A percentile compares a stretch with the other conserved stretches of the same genome.
Evolutionary conservation across 2,797 vertebrate species (phyloP).

Genomic region (Lepilemur septentrionalis): DNA sequence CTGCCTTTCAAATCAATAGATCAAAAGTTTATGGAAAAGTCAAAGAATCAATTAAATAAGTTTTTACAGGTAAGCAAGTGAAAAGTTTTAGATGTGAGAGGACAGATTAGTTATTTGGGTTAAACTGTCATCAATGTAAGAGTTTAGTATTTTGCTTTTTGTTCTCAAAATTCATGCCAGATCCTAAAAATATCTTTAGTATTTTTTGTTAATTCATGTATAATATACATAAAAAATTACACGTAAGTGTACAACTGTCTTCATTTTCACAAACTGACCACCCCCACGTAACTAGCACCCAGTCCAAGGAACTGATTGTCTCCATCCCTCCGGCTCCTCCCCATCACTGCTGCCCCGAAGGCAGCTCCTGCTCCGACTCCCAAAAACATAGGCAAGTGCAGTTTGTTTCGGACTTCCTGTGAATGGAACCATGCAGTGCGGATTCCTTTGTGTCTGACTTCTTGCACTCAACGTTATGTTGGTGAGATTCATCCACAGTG

Average conservation of each 20-base stretch:
- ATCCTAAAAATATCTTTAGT: background rate
- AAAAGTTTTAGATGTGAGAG: background rate
- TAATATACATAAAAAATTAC: background rate
- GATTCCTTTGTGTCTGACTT: background rate
- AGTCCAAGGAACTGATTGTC: background rate
- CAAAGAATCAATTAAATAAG: constrained; percentile 96
- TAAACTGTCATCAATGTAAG: background rate
- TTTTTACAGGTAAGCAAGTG: constrained; percentile 93
- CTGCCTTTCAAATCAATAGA: constrained; percentile 99
- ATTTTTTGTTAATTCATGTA: background rate
- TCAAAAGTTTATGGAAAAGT: constrained; percentile 98
- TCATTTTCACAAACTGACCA: background rate
- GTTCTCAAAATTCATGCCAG: background rate
- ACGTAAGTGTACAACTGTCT: background rate
- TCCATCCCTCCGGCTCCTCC: background rate
- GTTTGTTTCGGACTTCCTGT: background rate
- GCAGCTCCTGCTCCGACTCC: background rate
- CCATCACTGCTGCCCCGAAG: accelerated
- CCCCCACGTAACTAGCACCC: background rate
- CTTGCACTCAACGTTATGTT: background rate
- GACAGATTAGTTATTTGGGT: background rate
- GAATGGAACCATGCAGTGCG: background rate
- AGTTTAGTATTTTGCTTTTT: background rate
- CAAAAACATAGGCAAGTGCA: accelerated
- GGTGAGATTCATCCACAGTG: background rate